Evolutionary conservation across 2,888 invertebrate genomes (phyloP).

Genomic region (Drosophila differens): DNA sequence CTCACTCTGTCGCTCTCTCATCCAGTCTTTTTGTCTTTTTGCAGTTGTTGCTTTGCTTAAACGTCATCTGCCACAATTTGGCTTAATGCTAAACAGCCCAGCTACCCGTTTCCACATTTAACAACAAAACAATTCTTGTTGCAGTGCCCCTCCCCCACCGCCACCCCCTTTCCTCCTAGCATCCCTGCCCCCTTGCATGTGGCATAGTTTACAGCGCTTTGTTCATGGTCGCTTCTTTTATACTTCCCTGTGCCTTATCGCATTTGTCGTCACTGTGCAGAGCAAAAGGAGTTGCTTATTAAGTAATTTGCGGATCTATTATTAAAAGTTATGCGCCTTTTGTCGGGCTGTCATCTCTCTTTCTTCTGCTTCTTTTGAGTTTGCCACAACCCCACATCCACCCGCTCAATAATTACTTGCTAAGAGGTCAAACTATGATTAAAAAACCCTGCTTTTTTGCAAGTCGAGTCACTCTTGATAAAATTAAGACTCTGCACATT

Average conservation of each 20-base stretch:
- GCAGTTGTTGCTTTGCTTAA: slow-evolving; percentile 45
- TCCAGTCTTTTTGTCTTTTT: not conserved
- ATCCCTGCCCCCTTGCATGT: not conserved
- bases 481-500: not conserved
- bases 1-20: not conserved
- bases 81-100: slow-evolving; percentile 56
- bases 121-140: not conserved
- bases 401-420: slow-evolving; percentile 60
- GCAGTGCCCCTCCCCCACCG: not conserved
- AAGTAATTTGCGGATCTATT: slow-evolving; percentile 76
- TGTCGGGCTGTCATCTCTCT: slow-evolving; percentile 40
- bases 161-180: fast-evolving
- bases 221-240: slow-evolving; percentile 53
- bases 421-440: not conserved
- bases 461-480: not conserved
- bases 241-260: slow-evolving; percentile 37
- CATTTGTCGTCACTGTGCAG: slow-evolving; percentile 31
- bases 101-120: slow-evolving; percentile 22
- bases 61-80: slow-evolving; percentile 70
- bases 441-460: not conserved
- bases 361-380: not conserved
- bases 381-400: not conserved
- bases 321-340: slow-evolving; percentile 75
- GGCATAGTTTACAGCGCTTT: slow-evolving; percentile 67
- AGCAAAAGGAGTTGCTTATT: slow-evolving; percentile 61